Base-by-base conservation (phyloP, 1,140 invertebrate genomes). In the Calycopis cecrops region DNA sequence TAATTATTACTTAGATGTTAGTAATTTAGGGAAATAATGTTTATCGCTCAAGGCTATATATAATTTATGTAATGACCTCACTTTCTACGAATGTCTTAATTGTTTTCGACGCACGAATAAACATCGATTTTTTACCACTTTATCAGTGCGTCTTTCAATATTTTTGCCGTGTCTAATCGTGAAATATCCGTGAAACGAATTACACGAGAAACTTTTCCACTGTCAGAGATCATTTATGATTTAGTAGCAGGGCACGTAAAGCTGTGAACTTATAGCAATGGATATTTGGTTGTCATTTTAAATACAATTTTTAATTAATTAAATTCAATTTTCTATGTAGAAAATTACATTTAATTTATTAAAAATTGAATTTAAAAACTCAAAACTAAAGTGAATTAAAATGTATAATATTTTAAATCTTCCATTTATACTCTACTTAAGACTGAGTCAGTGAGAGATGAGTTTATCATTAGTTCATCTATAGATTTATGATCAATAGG, bases 111-210 rank as follows among this genome's bases (percentile, higher is more conserved):
- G 66, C 62, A 72, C 67, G 69, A 64, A 67, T 35, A 60, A 47
- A 53, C 62, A 63, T 52, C 52, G 52, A 65, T 33, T 44, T 50
- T 49, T 65, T 48, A 56, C 17, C 37, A 55, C 18, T 56, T 60
- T 60, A 62, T 59, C 52, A 65, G 63, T 66, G 65, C 55, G 51
- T 66, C 57, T 56, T 62, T 66, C 66, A 71, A 71, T 55, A 63
- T 62, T 64, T 58, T 75, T 67, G 51, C 62, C 67, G 63, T 67
- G 53, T 69, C 75, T 28, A 78, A 78, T 76, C 51, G 47, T 57
- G 16, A 44, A 63, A 71, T 62, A 60, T 52, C 63, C 71, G 63
- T 75, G 64, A 70, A 71, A 60, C 60, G 57, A 60, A 28, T 50
- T 28, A 52, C 35, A 60, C 55, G 59, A 65, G 62, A 60, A 48